Evolutionary conservation across 2,888 invertebrate genomes (phyloP), one percentile per base, ranked within the genome.

Genomic region (Macropis europaea): DNA sequence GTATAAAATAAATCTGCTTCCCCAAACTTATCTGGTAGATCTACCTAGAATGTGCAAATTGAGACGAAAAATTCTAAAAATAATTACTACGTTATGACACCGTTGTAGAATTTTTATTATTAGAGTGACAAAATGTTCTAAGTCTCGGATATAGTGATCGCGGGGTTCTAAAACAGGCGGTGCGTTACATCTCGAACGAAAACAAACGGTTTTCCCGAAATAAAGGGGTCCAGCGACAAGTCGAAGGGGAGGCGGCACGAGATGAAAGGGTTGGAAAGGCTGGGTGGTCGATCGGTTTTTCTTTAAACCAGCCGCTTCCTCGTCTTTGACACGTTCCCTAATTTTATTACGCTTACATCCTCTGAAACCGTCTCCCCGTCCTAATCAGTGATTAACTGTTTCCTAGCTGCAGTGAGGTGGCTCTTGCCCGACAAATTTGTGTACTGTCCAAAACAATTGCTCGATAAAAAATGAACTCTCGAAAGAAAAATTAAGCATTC

Each of bases 261-360:
- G 79, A 82, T 82, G 54, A 82, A 81, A 82, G 78, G 63, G 61
- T 47, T 32, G 47, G 53, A 24, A 38, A 60, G 66, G 52, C 57
- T 64, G 84, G 82, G 80, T 83, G 79, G 81, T 68, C 77, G 64
- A 71, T 53, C 71, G 70, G 63, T 45, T 59, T 54, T 71, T 74
- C 79, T 56, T 63, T 53, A 34, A 43, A 59, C 56, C 40, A n/a
- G 28, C 36, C 45, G 56, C 57, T 61, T 57, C 52, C 63, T 60
- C 24, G 24, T 45, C 60, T 77, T 61, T 67, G 63, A 75, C 66
- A 50, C 34, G 50, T 26, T 22, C 60, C 63, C 28, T 30, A 57
- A 67, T 59, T 67, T 74, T 74, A 76, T 64, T 45, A 40, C 63
- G 53, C 50, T 62, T 56, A 43, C 61, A 61, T 68, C 56, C 60